Evolutionary conservation across 2,888 invertebrate genomes (phyloP).

Genomic region (Agrilus mali): DNA sequence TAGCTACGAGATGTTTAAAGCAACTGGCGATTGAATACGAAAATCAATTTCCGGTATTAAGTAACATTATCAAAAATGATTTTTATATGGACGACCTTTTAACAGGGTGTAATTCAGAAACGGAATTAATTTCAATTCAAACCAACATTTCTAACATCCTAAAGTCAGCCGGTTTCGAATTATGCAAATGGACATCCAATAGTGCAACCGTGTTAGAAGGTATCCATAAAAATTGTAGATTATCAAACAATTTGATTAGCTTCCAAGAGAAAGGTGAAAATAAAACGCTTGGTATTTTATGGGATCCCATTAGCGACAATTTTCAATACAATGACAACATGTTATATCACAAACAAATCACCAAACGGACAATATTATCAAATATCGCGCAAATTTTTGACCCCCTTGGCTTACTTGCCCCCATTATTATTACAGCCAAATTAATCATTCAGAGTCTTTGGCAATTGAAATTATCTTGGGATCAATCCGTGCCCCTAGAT

Average conservation of each 20-base stretch:
- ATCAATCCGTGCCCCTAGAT: constrained; percentile 2
- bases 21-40: constrained; percentile 10
- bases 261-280: not conserved
- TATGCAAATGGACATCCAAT: constrained; percentile 11
- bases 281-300: too few relatives aligned
- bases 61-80: constrained; percentile 5
- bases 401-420: too few relatives aligned
- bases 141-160: not conserved
- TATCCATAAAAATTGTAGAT: not conserved
- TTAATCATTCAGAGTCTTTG: not conserved
- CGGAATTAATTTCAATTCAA: not conserved
- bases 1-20: constrained; percentile 12
- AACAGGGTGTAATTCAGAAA: constrained; percentile 3
- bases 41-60: constrained; percentile 9
- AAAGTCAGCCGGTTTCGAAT: constrained; percentile 6
- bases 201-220: not conserved
- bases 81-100: constrained; percentile 14
- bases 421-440: constrained; percentile 5
- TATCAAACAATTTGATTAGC: not conserved
- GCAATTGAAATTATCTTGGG: not conserved
- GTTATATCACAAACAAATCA: too few relatives aligned
- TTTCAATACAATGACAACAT: too few relatives aligned
- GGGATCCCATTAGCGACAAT: too few relatives aligned
- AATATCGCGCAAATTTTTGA: too few relatives aligned
- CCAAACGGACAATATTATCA: too few relatives aligned